phyloP scores from a whole-genome alignment of 2,113 vertebrate genomes.

The Balaeniceps rex region DNA sequence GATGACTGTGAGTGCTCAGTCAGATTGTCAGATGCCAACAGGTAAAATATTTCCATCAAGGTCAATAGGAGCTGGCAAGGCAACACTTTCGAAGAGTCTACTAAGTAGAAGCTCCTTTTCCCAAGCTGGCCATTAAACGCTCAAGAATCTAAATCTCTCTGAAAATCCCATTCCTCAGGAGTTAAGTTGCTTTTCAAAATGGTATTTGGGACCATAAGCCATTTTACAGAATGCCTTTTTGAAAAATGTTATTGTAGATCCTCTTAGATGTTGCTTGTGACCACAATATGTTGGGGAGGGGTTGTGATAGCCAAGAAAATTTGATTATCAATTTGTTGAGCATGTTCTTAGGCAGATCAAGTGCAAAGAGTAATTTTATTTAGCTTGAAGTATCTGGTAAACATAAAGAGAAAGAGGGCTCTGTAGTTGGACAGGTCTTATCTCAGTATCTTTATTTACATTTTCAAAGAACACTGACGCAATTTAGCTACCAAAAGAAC shows the following conservation, averaged over 20 bases:
- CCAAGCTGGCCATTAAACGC: background rate
- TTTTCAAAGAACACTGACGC: slow-evolving; percentile 55
- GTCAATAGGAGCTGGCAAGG: background rate
- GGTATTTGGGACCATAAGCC: background rate
- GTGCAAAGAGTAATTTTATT: slow-evolving; percentile 41
- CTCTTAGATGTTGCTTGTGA: background rate
- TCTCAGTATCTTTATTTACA: slow-evolving; percentile 65
- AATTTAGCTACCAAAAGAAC: slow-evolving; percentile 45
- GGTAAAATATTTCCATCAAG: background rate
- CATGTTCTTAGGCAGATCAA: background rate
- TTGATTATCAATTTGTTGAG: background rate
- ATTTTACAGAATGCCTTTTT: background rate
- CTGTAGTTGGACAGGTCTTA: slow-evolving; percentile 47
- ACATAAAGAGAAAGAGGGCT: slow-evolving; percentile 22
- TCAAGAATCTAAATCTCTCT: background rate
- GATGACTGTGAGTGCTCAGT: background rate
- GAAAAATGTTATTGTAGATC: background rate
- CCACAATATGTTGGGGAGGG: background rate
- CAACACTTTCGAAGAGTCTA: background rate
- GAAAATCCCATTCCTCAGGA: background rate
- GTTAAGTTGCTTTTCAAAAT: background rate
- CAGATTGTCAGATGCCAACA: background rate
- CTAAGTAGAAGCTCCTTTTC: background rate
- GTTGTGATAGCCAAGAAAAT: background rate
- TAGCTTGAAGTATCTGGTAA: slow-evolving; percentile 58